phyloP scores from a whole-genome alignment of 2,797 vertebrate genomes.

The Urosaurus nigricauda region DNA sequence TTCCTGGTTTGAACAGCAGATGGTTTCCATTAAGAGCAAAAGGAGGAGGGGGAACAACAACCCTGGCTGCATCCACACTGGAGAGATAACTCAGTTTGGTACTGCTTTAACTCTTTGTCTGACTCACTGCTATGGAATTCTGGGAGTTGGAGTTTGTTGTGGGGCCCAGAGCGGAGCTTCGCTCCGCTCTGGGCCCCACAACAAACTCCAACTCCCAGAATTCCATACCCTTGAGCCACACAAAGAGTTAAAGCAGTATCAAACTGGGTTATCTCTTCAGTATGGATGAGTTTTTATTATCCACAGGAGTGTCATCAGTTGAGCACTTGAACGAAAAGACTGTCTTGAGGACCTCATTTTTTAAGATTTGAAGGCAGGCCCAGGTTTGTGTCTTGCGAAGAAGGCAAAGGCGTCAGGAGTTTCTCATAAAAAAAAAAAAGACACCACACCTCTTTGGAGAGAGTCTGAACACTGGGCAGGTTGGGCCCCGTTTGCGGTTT shows the following conservation, averaged over 20 bases:
- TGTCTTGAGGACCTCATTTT: background rate
- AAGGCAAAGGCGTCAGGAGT: conserved; percentile 54
- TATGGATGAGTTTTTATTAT: background rate
- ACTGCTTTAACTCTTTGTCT: too few species aligned
- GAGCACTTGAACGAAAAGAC: background rate
- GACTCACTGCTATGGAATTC: too few species aligned
- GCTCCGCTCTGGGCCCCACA: too few species aligned
- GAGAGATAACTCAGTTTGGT: too few species aligned
- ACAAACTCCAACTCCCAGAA: too few species aligned
- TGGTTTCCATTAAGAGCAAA: conserved; percentile 62
- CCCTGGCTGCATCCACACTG: conserved; percentile 11
- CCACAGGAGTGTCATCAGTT: conserved; percentile 37
- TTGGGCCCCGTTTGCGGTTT: conserved; percentile 4
- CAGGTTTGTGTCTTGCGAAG: background rate
- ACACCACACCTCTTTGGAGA: conserved; percentile 43
- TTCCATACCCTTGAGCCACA: too few species aligned
- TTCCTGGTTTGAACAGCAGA: conserved; percentile 47
- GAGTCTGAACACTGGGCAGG: background rate
- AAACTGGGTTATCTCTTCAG: too few species aligned
- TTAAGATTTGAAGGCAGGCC: background rate
- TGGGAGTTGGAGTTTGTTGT: too few species aligned
- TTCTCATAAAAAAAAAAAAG: conserved; percentile 59
- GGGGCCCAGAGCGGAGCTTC: too few species aligned
- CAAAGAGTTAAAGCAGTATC: too few species aligned
- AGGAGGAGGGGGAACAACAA: background rate